phyloP scores from a whole-genome alignment of 2,888 invertebrate genomes.

The Parascotia fuliginaria region DNA sequence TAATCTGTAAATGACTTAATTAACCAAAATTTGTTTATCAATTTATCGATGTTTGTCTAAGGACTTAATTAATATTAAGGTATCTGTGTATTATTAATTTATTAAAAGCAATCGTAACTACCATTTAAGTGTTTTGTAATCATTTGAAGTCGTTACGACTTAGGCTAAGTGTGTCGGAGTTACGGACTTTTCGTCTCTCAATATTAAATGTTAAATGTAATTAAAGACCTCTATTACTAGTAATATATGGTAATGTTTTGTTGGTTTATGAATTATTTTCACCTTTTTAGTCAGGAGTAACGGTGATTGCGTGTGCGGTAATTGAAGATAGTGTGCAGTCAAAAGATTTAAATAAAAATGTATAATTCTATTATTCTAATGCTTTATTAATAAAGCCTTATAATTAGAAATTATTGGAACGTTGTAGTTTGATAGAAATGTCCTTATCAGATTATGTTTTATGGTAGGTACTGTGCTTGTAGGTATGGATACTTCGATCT shows the following conservation, averaged over 20 bases:
- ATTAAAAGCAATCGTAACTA: constrained; percentile 47
- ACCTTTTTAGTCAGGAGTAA: constrained; percentile 82
- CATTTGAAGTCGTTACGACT: constrained; percentile 50
- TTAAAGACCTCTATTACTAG: constrained; percentile 70
- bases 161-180: constrained; percentile 62
- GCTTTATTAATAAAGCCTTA: too few relatives aligned
- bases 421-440: too few relatives aligned
- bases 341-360: neutral
- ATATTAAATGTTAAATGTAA: constrained; percentile 53
- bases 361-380: neutral
- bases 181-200: constrained; percentile 54
- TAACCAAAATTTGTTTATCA: constrained; percentile 34
- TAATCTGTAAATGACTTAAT: neutral
- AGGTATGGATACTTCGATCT: too few relatives aligned
- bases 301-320: constrained; percentile 60
- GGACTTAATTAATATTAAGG: constrained; percentile 23
- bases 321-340: constrained; percentile 45
- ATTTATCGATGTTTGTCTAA: constrained; percentile 21
- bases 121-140: constrained; percentile 39
- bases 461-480: too few relatives aligned
- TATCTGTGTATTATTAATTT: constrained; percentile 35
- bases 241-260: constrained; percentile 60
- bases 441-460: too few relatives aligned
- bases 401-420: too few relatives aligned
- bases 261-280: constrained; percentile 71